Percentiles rank a stretch among this genome's conserved stretches.
Conservation (phyloP, 2,888 invertebrate species). For the Vandiemenella viatica region DNA sequence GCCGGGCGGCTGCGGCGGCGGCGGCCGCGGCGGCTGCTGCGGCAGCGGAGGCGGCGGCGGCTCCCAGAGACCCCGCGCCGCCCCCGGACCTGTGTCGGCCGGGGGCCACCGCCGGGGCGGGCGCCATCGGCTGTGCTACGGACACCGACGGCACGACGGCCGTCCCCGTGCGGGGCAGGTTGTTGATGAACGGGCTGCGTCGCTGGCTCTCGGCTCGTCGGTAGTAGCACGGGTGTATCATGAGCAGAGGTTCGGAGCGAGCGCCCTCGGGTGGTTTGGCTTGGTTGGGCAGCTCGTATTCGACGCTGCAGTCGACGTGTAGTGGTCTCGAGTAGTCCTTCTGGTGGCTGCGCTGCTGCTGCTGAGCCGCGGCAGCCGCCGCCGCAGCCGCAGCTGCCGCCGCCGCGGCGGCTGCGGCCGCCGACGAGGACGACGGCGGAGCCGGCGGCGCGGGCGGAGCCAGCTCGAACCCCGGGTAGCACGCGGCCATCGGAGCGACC, state of each 20-base stretch:
- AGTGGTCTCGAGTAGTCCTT: constrained; percentile 76
- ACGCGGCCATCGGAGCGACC: constrained; percentile 25
- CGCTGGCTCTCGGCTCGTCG: constrained; percentile 71
- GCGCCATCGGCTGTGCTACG: constrained; percentile 4
- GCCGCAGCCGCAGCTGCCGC: no score
- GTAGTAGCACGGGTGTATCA: constrained; percentile 84
- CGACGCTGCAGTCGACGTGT: constrained; percentile 82
- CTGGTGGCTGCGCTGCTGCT: constrained; percentile 30
- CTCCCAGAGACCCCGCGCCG: constrained; percentile 3
- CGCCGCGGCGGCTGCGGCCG: no score
- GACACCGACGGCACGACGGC: constrained; percentile 2
- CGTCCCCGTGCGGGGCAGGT: constrained; percentile 32
- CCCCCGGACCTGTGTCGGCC: constrained; percentile 3
- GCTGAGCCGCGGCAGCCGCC: no score
- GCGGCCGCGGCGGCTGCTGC: constrained; percentile 4
- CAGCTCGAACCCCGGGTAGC: constrained; percentile 29
- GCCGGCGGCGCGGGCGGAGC: constrained; percentile 25
- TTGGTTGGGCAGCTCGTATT: constrained; percentile 79
- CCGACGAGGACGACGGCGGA: no score
- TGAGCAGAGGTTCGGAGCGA: constrained; percentile 67
- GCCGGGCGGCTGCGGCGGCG: not conserved
- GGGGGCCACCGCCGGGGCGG: constrained; percentile 1
- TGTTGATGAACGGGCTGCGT: constrained; percentile 69
- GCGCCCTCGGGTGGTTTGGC: constrained; percentile 74
- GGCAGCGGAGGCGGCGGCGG: constrained; percentile 3